phyloP scores from a whole-genome alignment of 2,888 invertebrate species.

The Ypsolopha scabrella region DNA sequence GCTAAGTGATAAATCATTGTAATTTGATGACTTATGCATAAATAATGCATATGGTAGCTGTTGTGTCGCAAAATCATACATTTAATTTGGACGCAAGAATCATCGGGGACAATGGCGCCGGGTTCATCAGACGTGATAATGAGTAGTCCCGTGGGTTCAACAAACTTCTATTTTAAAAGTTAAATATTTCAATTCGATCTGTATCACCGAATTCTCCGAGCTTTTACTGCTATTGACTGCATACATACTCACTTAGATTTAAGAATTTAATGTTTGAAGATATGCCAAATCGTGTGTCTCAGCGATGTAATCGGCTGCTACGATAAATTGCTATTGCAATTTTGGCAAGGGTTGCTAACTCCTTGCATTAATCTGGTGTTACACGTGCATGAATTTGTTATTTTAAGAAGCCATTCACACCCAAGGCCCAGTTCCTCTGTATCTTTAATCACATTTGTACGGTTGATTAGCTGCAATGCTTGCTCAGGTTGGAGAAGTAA shows the following conservation, averaged over 20 bases:
- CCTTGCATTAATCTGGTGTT: not conserved
- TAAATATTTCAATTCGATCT: slow-evolving; percentile 41
- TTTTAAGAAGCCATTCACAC: not conserved
- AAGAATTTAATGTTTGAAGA: slow-evolving; percentile 20
- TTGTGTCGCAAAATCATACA: slow-evolving; percentile 6
- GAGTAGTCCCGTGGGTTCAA: slow-evolving; percentile 63
- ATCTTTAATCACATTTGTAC: not conserved
- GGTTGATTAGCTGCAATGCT: not conserved
- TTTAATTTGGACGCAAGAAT: slow-evolving; percentile 5
- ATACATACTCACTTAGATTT: slow-evolving; percentile 6
- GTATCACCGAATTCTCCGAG: slow-evolving; percentile 30
- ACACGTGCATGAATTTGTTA: not conserved
- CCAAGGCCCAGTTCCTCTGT: no score
- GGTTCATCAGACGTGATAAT: slow-evolving; percentile 64
- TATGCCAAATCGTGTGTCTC: slow-evolving; percentile 25
- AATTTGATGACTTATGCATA: not conserved
- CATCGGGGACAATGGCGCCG: slow-evolving; percentile 51
- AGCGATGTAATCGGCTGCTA: not conserved
- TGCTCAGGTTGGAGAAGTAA: slow-evolving; percentile 12
- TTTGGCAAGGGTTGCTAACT: not conserved
- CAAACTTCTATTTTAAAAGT: slow-evolving; percentile 55
- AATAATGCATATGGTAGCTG: not conserved
- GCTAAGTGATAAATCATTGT: no score
- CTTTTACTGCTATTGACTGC: slow-evolving; percentile 5
- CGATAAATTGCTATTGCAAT: not conserved